Evolutionary conservation across 2,888 invertebrate genomes (phyloP), one percentile per base, ranked within the genome.

Genomic region (Sinohyriopsis cumingii): DNA sequence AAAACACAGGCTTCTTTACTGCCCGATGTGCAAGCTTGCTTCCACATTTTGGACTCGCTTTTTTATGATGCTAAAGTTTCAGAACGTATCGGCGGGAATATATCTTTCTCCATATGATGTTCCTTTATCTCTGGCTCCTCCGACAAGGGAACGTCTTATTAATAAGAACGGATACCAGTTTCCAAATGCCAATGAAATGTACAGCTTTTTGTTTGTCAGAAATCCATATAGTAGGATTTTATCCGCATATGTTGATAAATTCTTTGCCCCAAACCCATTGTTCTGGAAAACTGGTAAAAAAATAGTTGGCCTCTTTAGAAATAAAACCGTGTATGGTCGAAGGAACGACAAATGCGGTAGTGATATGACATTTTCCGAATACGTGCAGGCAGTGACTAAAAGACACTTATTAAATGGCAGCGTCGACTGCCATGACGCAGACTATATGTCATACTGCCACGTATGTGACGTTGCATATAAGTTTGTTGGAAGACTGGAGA

Each of bases 191-290:
- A 53, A 68, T 19, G 45, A 56, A 20, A 69, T 71, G 15, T 75
- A 68, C 56, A 78, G 78, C 25, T 76, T 80, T 59, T 22, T 82
- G n/a, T 81, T 84, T 68, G 82, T 82, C 3, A 65, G 84, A 22
- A 73, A 82, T 57, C 84, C 84, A 0, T 84, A 81, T 65, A 59
- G 78, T n/a, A 68, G 82, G 33, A 57, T 82, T 18, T 65, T 84
- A 20, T 82, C 84, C 0, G 81, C 79, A 0, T 84, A 78, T 65
- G 75, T 82, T 20, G 82, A 82, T 60, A 84, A 84, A 70, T 62
- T 84, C 3, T 80, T 82, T 54, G 76, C 79, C 15, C 82, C 82
- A 24, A 82, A 82, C 65, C 73, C 75, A 18, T 28, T 62, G 18
- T 82, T 73, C 61, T 80, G 79, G 76, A 68, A 22, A 2, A 9